Conservation (phyloP, 2,797 vertebrate genomes). For the Manis javanica region DNA sequence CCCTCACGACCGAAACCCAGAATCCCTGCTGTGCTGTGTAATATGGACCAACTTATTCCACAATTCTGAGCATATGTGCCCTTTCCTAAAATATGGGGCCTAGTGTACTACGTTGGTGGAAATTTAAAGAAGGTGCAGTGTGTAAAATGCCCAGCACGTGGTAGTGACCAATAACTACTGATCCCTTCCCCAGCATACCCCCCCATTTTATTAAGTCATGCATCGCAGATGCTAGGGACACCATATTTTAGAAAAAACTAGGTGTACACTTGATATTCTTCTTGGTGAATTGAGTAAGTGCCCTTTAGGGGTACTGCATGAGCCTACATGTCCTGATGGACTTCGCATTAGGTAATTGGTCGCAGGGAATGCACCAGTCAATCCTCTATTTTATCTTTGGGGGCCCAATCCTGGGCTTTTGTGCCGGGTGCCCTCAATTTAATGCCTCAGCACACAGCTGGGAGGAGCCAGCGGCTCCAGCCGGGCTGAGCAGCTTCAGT, state of each 20-base stretch:
- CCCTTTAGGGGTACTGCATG: not conserved
- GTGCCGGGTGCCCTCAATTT: not conserved
- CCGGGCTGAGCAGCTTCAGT: not conserved
- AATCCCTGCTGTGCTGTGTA: no score
- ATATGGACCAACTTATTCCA: not conserved
- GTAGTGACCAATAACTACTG: not conserved
- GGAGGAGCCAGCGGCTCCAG: not conserved
- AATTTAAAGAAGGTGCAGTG: not conserved
- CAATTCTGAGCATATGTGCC: not conserved
- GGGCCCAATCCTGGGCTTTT: not conserved
- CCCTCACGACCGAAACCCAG: no score
- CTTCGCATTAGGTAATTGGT: not conserved
- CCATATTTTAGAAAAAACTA: not conserved
- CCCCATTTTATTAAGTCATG: not conserved
- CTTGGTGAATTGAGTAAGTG: not conserved
- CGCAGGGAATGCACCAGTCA: rapidly evolving
- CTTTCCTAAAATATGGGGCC: not conserved
- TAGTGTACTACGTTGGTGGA: not conserved
- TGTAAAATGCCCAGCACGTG: not conserved
- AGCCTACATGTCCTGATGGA: not conserved
- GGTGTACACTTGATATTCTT: not conserved
- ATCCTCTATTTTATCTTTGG: not conserved
- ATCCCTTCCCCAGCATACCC: not conserved
- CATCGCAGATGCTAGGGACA: not conserved
- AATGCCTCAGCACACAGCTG: not conserved